Evolutionary conservation across 1,140 invertebrate genomes (phyloP), one percentile per base, ranked within the genome.

Genomic region (Dendroctonus valens): DNA sequence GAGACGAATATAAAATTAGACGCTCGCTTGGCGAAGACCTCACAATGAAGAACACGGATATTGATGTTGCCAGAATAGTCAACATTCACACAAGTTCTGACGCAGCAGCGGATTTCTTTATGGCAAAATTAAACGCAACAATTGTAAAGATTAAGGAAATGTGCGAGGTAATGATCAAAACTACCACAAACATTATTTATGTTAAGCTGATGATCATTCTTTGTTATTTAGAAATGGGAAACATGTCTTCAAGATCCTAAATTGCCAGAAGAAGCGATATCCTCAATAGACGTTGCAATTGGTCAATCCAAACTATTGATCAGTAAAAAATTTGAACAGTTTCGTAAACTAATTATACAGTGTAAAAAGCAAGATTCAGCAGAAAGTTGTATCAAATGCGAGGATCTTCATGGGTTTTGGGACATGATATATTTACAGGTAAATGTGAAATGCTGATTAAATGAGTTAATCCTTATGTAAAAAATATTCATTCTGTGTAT

Each of bases 401-500:
- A 80, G 49, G 89, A 91, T 79, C 78, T 91, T 0, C 85, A 90
- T 76, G 89, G 89, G 4, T 91, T 90, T 78, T 91, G 89, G 89
- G 89, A 90, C 48, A 88, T 89, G 85, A 79, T 89, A 6, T 84
- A 83, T 50, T n/a, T 86, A 65, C 88, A 91, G 72, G 59, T 61
- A 61, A 52, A 37, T 4, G 5, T 7, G 42, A 37, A 14, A 44
- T 55, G 40, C 7, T 38, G n/a, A 40, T 55, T 55, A 38, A 55
- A 55, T 40, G 7, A 55, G 5, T 8, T n/a, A 55, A 41, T 11
- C 37, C 26, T 41, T 12, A 40, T 26, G 26, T 38, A 55, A 55
- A n/a, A 11, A 39, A 9, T 39, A 15, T 41, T 55, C 3, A 55
- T 55, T 40, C 3, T 44, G 12, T 46, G 9, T 46, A 46, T 46